phyloP scores from a whole-genome alignment of 2,113 vertebrate genomes.

The Microtus ochrogaster region DNA sequence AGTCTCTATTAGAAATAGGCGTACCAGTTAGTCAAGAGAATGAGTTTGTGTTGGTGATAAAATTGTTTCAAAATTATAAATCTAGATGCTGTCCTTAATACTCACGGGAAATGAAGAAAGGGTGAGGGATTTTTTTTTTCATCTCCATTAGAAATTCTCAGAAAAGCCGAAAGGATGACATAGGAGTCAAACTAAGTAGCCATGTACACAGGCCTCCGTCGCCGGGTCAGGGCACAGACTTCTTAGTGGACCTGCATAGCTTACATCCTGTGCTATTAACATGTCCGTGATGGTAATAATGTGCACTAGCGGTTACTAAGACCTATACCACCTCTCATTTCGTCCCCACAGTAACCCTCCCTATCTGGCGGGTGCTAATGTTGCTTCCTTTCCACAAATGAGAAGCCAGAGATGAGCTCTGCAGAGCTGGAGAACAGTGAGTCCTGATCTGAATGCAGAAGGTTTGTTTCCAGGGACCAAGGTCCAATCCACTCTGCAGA shows the following conservation, averaged over 20 bases:
- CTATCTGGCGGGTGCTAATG: background rate
- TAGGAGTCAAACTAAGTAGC: background rate
- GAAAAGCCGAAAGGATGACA: background rate
- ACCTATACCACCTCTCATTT: background rate
- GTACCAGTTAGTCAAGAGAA: background rate
- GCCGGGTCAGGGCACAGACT: background rate
- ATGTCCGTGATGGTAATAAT: background rate
- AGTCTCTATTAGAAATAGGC: constrained; percentile 22
- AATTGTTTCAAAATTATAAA: constrained; percentile 41
- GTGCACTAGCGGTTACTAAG: background rate
- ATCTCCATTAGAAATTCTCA: background rate
- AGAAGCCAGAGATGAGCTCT: background rate
- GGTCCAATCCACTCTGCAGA: background rate
- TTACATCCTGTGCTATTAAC: background rate
- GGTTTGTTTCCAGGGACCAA: background rate
- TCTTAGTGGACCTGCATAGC: background rate
- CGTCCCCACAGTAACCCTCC: background rate
- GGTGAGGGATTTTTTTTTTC: background rate
- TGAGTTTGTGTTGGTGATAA: background rate
- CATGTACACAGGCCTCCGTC: background rate
- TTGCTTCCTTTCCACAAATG: background rate
- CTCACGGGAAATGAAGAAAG: background rate
- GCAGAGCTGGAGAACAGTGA: background rate
- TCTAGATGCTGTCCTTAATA: background rate
- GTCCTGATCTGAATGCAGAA: background rate